Conservation (phyloP, 2,888 invertebrate genomes). For the Scaptomyza cyrtandrae region DNA sequence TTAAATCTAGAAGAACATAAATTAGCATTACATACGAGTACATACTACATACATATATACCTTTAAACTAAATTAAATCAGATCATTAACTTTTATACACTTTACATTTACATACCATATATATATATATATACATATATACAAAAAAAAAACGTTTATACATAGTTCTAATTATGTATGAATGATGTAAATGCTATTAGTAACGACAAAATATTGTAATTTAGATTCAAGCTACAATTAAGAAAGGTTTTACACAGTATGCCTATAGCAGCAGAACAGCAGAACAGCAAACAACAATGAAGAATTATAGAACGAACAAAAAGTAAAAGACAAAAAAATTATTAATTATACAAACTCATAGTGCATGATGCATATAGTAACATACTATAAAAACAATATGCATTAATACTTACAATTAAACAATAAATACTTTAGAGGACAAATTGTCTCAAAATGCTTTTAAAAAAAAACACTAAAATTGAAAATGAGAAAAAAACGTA, state of each 20-base stretch:
- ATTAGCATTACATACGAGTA: constrained; percentile 46
- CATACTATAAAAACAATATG: constrained; percentile 36
- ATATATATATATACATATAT: constrained; percentile 46
- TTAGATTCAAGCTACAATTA: constrained; percentile 66
- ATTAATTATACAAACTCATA: constrained; percentile 56
- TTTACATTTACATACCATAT: constrained; percentile 72
- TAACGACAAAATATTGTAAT: constrained; percentile 45
- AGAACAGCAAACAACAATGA: constrained; percentile 30
- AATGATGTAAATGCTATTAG: constrained; percentile 24
- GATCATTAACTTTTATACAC: constrained; percentile 79
- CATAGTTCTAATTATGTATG: constrained; percentile 15
- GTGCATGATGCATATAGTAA: constrained; percentile 35
- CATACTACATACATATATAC: constrained; percentile 42
- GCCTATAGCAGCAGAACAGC: constrained; percentile 51
- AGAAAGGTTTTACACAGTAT: constrained; percentile 73
- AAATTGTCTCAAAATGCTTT: constrained; percentile 69
- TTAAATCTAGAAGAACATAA: constrained; percentile 48
- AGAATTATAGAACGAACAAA: constrained; percentile 19
- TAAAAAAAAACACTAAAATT: constrained; percentile 51
- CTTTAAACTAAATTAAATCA: constrained; percentile 49
- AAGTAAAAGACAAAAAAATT: constrained; percentile 33
- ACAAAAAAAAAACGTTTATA: neutral
- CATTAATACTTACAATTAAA: constrained; percentile 55
- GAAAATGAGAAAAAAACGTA: constrained; percentile 14
- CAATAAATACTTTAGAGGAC: constrained; percentile 61